Base-by-base conservation (phyloP, 1,140 invertebrate species). In the Zaprionus gabonicus region DNA sequence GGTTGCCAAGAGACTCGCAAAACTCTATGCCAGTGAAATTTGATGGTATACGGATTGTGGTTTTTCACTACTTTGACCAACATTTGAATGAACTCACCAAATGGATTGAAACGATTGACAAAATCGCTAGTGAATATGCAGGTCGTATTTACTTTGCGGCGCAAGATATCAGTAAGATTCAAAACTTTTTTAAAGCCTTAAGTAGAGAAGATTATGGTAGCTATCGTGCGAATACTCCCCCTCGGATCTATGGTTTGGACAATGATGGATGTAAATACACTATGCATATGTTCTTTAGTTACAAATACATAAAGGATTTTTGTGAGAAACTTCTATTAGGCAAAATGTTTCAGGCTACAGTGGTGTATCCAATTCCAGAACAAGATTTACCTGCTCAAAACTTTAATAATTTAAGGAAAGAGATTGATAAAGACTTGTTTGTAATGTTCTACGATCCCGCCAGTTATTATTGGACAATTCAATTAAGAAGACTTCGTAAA, bases 251-350 rank as follows among this genome's bases (percentile, higher is more conserved):
- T 31, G 81, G 63, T 27, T 34, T 62, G 53, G 81, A 82, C 20
- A 10, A 12, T 1, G 27, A 62, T n/a, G 55, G 62, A 0, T 53
- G 27, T 9, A 41, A 68, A 9, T 83, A 83, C 46, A 44, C 59
- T 7, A 83, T 83, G 76, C 73, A 83, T 41, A 83, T 77, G 73
- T 28, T 85, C 7, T 67, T 81, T 15, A 78, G 5, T 46, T 49
- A 78, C 20, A 85, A 70, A 25, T 71, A 84, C 41, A 6, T 83
- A 2, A 80, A 31, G 17, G 63, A 84, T 23, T 83, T 83, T 34
- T 80, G 77, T 17, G 81, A 83, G 10, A 69, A 65, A 15, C 28
- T 84, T 34, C 7, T 73, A 20, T 23, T 46, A 15, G 23, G 65
- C 1, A 63, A 84, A 58, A 55, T 84, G 36, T 85, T 64, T 25